Evolutionary conservation across 2,113 vertebrate species (phyloP), one percentile per base, ranked within the genome.

Genomic region (Centropus unirufus): DNA sequence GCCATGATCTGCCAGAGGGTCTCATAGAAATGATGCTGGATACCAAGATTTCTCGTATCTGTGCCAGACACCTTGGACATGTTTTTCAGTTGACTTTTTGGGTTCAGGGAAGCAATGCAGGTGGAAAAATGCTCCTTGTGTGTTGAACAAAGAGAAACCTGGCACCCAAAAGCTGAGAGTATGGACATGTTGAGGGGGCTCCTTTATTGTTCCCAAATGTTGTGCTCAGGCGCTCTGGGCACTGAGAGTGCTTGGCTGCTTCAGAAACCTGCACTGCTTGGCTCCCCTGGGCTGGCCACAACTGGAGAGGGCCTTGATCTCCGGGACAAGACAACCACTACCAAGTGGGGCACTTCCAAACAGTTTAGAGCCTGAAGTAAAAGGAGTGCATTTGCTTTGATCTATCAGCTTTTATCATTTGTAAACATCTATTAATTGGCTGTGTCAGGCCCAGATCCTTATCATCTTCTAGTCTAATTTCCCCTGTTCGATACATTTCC

Each of bases 361-460:
- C 94, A 57, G 61, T 84, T 77, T 61, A 76, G 90, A 87, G 80
- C 85, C 59, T 1, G 3, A 84, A 94, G 95, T 92, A 94, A 90
- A 97, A 97, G 72, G 73, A 96, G 84, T 58, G 69, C 47, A 3
- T 88, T 91, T 80, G 82, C 97, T 98, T 98, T 99, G 98, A 99
- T 98, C 98, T 95, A 94, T 96, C 96, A 86, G 95, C 95, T 97
- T 90, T 46, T 97, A 98, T 98, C 98, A 98, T 97, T 97, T 97
- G 97, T 98, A 99, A 99, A 99, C 98, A 98, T 98, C 97, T 98
- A 96, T 98, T 99, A 99, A 99, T 99, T 99, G 98, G 97, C 98
- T 98, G 97, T 98, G 98, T 98, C 98, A 97, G 97, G 96, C 92
- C 86, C 95, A 98, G 98, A 99, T 98, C 97, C 96, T 98, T 99